Percentiles rank a stretch among this genome's conserved stretches.
These are phyloP conservation scores for Falco biarmicus DNA, from an alignment of 2,797 vertebrate species.

Conservation along the genomic window DNA sequence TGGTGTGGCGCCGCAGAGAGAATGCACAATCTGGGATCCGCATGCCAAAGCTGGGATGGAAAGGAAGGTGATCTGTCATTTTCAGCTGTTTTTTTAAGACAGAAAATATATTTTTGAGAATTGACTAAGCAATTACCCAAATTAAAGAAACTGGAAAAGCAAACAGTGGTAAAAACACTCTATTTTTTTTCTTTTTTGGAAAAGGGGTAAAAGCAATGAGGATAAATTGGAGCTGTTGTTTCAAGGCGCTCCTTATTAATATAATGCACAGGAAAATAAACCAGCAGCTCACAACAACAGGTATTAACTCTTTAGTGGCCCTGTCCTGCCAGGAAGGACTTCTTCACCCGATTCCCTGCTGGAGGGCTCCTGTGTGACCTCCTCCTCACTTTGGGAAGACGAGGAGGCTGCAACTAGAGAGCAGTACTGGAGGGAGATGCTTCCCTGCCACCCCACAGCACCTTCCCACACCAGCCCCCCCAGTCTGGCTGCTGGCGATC, in stretches of 20 bases:
- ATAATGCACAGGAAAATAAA: conserved; percentile 19
- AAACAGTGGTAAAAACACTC: conserved; percentile 80
- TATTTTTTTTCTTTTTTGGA: conserved; percentile 12
- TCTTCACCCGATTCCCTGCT: neutral
- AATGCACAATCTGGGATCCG: conserved; percentile 81
- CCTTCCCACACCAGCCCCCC: neutral
- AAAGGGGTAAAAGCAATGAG: neutral
- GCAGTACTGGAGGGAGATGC: rapidly evolving
- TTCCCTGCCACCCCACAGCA: neutral
- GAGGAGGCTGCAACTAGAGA: neutral
- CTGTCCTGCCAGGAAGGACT: neutral
- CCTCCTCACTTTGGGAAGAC: neutral
- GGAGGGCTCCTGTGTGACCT: neutral
- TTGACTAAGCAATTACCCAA: conserved; percentile 82
- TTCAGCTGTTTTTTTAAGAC: conserved; percentile 84
- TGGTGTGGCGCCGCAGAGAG: conserved; percentile 84
- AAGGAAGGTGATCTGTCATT: conserved; percentile 84
- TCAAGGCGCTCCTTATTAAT: conserved; percentile 39
- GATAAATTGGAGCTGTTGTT: conserved; percentile 29
- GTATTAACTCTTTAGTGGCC: neutral
- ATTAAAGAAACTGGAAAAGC: conserved; percentile 84
- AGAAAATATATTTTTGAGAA: conserved; percentile 86
- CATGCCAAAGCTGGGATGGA: conserved; percentile 82
- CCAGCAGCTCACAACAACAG: neutral
- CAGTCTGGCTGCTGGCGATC: rapidly evolving